phyloP scores from a whole-genome alignment of 1,140 invertebrate species.

The Drosophila rufa region DNA sequence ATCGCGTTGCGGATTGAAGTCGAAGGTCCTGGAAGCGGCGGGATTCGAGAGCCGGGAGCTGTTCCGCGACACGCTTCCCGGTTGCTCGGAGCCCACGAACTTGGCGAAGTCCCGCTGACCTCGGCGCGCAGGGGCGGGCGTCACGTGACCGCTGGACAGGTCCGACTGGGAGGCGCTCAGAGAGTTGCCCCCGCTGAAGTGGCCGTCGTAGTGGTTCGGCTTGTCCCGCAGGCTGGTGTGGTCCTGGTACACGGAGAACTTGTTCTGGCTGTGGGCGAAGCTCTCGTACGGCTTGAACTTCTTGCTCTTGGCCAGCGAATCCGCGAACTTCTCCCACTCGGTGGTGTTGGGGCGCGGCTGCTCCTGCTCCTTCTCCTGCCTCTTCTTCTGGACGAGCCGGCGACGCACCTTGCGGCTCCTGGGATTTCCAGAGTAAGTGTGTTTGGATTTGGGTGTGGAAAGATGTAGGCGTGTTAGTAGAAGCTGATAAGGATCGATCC shows the following conservation, averaged over 20 bases:
- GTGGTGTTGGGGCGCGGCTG: conserved; percentile 67
- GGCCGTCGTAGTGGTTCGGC: conserved; percentile 62
- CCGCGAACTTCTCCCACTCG: conserved; percentile 80
- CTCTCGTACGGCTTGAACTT: conserved; percentile 76
- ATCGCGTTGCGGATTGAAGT: conserved; percentile 74
- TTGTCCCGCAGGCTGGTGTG: conserved; percentile 68
- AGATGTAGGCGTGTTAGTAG: conserved; percentile 19
- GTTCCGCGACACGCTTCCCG: conserved; percentile 62
- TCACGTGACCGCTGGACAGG: conserved; percentile 70
- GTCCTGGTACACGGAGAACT: conserved; percentile 75
- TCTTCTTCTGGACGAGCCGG: not conserved
- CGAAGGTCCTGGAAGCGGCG: conserved; percentile 55
- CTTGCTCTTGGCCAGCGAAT: conserved; percentile 68
- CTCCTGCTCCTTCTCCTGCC: conserved; percentile 42
- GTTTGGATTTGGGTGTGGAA: conserved; percentile 12
- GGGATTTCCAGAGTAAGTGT: not conserved
- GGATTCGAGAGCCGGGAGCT: conserved; percentile 59
- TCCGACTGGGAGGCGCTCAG: conserved; percentile 67
- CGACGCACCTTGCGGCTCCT: conserved; percentile 43
- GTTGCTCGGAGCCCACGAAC: conserved; percentile 67
- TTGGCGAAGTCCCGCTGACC: conserved; percentile 75
- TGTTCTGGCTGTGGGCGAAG: conserved; percentile 58
- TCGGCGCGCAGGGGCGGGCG: conserved; percentile 47
- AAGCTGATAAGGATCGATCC: not conserved
- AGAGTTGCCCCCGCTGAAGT: conserved; percentile 70